These are phyloP conservation scores for Labia minor DNA, from an alignment of 2,888 invertebrate species.

Conservation along the genomic window DNA sequence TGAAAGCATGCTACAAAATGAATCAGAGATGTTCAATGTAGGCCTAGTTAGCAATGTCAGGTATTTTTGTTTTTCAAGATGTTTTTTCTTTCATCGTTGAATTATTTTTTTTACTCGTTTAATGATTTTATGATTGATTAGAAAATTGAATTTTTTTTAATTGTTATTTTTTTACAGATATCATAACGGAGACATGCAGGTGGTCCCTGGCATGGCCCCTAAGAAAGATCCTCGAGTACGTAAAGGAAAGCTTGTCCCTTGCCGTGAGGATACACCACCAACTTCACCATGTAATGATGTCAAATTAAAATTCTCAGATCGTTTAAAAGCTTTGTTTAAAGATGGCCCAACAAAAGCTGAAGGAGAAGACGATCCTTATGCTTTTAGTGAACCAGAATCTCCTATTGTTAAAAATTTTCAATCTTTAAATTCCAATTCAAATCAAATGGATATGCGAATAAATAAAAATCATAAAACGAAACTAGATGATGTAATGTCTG, in stretches of 20 bases:
- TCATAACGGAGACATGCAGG: slow-evolving; percentile 23
- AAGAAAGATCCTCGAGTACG: slow-evolving; percentile 23
- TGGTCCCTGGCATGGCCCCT: slow-evolving; percentile 23
- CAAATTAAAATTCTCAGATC: slow-evolving; percentile 40
- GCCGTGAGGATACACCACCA: slow-evolving; percentile 21
- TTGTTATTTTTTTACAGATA: slow-evolving; percentile 20
- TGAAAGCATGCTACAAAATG: slow-evolving; percentile 25
- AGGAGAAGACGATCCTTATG: slow-evolving; percentile 37
- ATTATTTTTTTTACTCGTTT: background rate
- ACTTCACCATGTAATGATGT: slow-evolving; percentile 19
- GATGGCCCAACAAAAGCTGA: slow-evolving; percentile 28
- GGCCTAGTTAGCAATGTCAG: slow-evolving; percentile 24
- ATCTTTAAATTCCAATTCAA: background rate
- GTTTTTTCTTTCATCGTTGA: background rate
- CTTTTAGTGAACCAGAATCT: slow-evolving; percentile 39
- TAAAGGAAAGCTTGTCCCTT: slow-evolving; percentile 24
- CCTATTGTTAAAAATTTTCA: slow-evolving; percentile 18
- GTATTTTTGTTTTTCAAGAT: slow-evolving; percentile 17
- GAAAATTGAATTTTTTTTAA: background rate
- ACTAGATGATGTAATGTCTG: slow-evolving; percentile 26
- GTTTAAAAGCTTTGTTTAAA: slow-evolving; percentile 38
- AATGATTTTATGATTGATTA: background rate
- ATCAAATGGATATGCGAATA: background rate
- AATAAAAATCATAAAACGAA: background rate
- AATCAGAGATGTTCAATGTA: slow-evolving; percentile 25